A percentile compares a stretch with the other conserved stretches of the same genome.
These are phyloP conservation scores for Corbicula japonica DNA, from an alignment of 2,888 invertebrate species.

Conservation along the genomic window DNA sequence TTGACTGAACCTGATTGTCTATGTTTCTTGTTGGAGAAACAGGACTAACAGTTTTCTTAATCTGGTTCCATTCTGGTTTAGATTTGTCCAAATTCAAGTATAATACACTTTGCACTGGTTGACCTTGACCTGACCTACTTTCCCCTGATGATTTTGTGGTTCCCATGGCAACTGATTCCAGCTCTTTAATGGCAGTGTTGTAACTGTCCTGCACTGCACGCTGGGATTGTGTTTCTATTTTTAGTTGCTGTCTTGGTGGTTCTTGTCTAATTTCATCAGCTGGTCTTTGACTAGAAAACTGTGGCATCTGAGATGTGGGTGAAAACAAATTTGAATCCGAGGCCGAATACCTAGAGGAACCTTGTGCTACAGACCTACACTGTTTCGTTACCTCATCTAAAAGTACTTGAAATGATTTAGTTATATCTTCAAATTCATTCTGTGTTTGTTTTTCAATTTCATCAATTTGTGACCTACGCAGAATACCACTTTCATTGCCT, in stretches of 20 bases:
- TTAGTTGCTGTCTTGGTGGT: constrained; percentile 47
- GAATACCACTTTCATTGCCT: constrained; percentile 22
- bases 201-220: constrained; percentile 58
- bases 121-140: no score
- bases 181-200: constrained; percentile 62
- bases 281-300: constrained; percentile 48
- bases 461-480: constrained; percentile 57
- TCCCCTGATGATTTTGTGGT: not conserved
- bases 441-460: constrained; percentile 77
- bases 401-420: constrained; percentile 79
- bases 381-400: constrained; percentile 76
- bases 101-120: constrained; percentile 49
- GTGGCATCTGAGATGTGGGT: not conserved
- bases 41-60: constrained; percentile 15
- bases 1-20: constrained; percentile 53
- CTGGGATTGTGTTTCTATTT: constrained; percentile 42
- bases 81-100: constrained; percentile 54
- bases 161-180: constrained; percentile 61
- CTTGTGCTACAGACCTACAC: constrained; percentile 54
- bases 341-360: constrained; percentile 28
- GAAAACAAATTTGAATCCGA: constrained; percentile 24
- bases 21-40: constrained; percentile 41
- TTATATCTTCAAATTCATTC: constrained; percentile 80
- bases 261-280: constrained; percentile 46
- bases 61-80: constrained; percentile 20